Conservation (phyloP, 2,888 invertebrate genomes). For the Dicranocentrus wangi region DNA sequence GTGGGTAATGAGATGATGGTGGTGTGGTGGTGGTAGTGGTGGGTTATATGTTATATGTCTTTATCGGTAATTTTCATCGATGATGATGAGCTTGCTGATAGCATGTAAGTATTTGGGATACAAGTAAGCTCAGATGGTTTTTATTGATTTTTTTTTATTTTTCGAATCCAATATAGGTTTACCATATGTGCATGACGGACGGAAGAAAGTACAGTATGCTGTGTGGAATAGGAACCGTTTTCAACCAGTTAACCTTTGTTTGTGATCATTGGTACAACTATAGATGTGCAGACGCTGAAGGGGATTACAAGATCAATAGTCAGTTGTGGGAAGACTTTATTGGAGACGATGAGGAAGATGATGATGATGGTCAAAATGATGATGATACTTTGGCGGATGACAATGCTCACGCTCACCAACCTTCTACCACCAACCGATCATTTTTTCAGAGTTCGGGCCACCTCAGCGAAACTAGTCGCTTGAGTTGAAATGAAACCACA, state of each 20-base stretch:
- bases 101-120: too few species aligned
- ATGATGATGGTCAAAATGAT: constrained; percentile 36
- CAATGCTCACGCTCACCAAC: not conserved
- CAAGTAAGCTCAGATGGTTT: not conserved
- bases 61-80: not conserved
- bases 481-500: constrained; percentile 24
- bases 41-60: constrained; percentile 4
- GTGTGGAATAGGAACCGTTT: constrained; percentile 73
- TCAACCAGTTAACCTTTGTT: constrained; percentile 72
- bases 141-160: not conserved
- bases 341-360: constrained; percentile 34
- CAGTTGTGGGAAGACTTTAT: constrained; percentile 67
- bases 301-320: constrained; percentile 67
- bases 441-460: not conserved
- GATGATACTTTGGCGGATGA: not conserved
- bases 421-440: constrained; percentile 1
- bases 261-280: constrained; percentile 73
- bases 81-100: too few species aligned
- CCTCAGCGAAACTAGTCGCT: constrained; percentile 44
- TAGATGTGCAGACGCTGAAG: constrained; percentile 65
- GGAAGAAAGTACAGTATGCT: constrained; percentile 72
- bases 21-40: not conserved
- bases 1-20: constrained; percentile 40
- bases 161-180: constrained; percentile 65
- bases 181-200: constrained; percentile 73